Conservation (phyloP, 1,140 invertebrate genomes). For the Ctenoplectra terminalis region DNA sequence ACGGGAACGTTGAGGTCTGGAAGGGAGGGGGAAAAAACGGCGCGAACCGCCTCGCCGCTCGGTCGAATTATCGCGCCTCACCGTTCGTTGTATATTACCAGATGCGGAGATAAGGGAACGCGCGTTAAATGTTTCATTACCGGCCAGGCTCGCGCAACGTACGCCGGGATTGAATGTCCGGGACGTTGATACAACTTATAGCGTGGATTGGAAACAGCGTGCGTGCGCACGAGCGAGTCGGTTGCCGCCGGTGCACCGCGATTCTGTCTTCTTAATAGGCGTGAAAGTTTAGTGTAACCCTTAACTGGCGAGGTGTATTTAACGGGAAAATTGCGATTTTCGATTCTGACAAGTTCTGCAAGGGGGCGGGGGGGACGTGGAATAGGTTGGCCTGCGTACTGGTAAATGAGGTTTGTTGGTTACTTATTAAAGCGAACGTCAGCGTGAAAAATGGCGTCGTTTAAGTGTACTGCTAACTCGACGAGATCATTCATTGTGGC, state of each 20-base stretch:
- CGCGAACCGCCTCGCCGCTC: not conserved
- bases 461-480: slow-evolving; percentile 9
- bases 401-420: slow-evolving; percentile 1
- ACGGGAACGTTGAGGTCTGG: not conserved
- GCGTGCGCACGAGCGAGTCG: not conserved
- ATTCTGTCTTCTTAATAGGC: slow-evolving; percentile 15
- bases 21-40: slow-evolving; percentile 5
- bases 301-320: slow-evolving; percentile 28
- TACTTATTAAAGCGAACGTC: slow-evolving; percentile 7
- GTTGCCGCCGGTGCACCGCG: not conserved
- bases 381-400: not conserved
- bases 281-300: slow-evolving; percentile 38
- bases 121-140: slow-evolving; percentile 53
- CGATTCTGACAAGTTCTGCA: slow-evolving; percentile 15
- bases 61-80: slow-evolving; percentile 48
- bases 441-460: slow-evolving; percentile 13
- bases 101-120: slow-evolving; percentile 42
- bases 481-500: slow-evolving; percentile 1
- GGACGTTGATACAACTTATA: slow-evolving; percentile 31
- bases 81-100: slow-evolving; percentile 57
- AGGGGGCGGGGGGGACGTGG: too few species aligned
- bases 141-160: slow-evolving; percentile 7
- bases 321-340: slow-evolving; percentile 31
- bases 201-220: not conserved
- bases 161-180: slow-evolving; percentile 34